phyloP scores from a whole-genome alignment of 2,797 vertebrate genomes.

The Uromys caudimaculatus region DNA sequence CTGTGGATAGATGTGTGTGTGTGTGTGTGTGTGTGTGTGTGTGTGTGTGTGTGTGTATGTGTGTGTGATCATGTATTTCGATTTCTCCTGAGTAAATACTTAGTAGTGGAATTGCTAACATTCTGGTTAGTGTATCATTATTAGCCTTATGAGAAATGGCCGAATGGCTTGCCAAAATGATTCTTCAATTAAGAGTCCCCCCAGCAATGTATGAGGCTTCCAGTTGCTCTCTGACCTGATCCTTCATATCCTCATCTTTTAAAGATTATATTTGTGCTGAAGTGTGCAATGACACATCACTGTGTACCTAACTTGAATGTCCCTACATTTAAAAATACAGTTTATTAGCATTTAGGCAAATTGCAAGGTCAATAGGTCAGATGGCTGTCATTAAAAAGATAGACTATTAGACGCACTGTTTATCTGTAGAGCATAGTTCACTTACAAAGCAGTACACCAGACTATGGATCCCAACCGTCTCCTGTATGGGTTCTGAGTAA shows the following conservation, averaged over 20 bases:
- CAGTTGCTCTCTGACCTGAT: not conserved
- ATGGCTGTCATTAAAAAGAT: not conserved
- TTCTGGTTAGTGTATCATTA: not conserved
- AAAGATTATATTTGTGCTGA: not conserved
- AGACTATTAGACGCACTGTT: not conserved
- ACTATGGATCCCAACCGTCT: not conserved
- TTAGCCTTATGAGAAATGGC: slow-evolving; percentile 5
- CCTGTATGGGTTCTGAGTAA: not conserved
- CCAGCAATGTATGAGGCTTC: not conserved
- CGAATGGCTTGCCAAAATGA: not conserved
- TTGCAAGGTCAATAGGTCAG: not conserved
- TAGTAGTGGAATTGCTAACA: not conserved
- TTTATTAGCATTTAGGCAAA: slow-evolving; percentile 20
- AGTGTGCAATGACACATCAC: not conserved
- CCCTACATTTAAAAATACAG: not conserved
- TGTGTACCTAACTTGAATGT: slow-evolving; percentile 28
- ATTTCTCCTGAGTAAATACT: slow-evolving; percentile 34
- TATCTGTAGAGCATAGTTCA: not conserved
- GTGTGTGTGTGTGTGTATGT: not conserved
- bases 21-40: too few species aligned
- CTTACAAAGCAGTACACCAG: not conserved
- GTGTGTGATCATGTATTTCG: not conserved
- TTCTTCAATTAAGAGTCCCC: not conserved
- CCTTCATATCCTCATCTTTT: not conserved
- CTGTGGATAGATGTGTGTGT: not conserved